A percentile compares a stretch with the other conserved stretches of the same genome.
Conservation (phyloP, 1,140 invertebrate species). For the Drosophila pseudoobscura region DNA sequence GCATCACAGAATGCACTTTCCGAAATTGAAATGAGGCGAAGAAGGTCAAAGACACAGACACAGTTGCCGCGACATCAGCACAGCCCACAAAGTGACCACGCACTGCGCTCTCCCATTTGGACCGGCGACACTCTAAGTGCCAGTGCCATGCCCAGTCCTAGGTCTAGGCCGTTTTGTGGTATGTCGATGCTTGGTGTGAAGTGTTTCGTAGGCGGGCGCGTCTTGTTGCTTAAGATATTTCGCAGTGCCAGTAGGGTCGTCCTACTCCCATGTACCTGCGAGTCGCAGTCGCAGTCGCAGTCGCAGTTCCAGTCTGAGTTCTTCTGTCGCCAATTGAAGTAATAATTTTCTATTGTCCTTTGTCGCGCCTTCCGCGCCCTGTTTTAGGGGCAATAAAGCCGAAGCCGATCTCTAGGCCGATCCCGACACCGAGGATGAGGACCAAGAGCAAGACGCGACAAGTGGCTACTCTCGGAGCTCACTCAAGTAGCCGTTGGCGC, state of each 20-base stretch:
- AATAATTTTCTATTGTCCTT: conserved; percentile 73
- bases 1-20: conserved; percentile 35
- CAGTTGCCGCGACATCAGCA: conserved; percentile 32
- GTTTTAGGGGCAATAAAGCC: conserved; percentile 15
- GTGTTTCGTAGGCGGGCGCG: conserved; percentile 51
- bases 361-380: conserved; percentile 38
- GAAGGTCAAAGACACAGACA: conserved; percentile 8
- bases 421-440: neutral
- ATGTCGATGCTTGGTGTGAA: conserved; percentile 56
- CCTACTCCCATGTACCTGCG: conserved; percentile 3
- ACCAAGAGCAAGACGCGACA: conserved; percentile 50
- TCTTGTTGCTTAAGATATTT: conserved; percentile 55
- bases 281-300: neutral
- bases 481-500: conserved; percentile 59
- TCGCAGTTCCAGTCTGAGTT: neutral
- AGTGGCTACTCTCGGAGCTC: conserved; percentile 43
- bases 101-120: neutral
- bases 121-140: no score
- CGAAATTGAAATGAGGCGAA: no score
- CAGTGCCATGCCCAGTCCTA: conserved; percentile 2
- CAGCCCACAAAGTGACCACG: conserved; percentile 50
- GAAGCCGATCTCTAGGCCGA: neutral
- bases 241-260: conserved; percentile 14
- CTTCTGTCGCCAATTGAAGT: conserved; percentile 73
- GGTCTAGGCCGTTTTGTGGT: conserved; percentile 43